Evolutionary conservation across 2,888 invertebrate genomes (phyloP), one percentile per base, ranked within the genome.

Genomic region (Lycophotia porphyrea): DNA sequence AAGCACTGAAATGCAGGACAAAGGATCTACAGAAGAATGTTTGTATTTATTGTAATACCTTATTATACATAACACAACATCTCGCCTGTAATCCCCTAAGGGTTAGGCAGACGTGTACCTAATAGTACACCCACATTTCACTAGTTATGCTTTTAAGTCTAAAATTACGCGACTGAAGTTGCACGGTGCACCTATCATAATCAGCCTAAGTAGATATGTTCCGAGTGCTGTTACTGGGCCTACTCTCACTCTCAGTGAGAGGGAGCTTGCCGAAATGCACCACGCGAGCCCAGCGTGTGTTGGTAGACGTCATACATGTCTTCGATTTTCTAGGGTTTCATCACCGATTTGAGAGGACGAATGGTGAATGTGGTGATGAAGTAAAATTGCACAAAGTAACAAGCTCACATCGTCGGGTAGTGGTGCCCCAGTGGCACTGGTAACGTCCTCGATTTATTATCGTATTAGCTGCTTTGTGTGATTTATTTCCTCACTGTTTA

Each of bases 21-120:
- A 44, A 13, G 15, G 1, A 1, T 11, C 7, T 7, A 4, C 1
- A 18, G 11, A 42, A 42, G 8, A 24, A 24, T 8, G 73, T 79
- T 49, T 55, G 79, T 79, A 73, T 78, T 24, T 71, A 52, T 4
- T 39, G 39, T 27, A 27, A 55, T 15, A 55, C 15, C 1, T 21
- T 58, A 9, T 58, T 18, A n/a, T n/a, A n/a, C n/a, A n/a, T n/a
- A n/a, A n/a, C n/a, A n/a, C n/a, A n/a, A n/a, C n/a, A n/a, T n/a
- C n/a, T n/a, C n/a, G n/a, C n/a, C n/a, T n/a, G n/a, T n/a, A n/a
- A n/a, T n/a, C n/a, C n/a, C n/a, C n/a, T n/a, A n/a, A n/a, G n/a
- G n/a, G n/a, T n/a, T n/a, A n/a, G n/a, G n/a, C n/a, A n/a, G n/a
- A n/a, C n/a, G n/a, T n/a, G n/a, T n/a, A n/a, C n/a, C n/a, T n/a